phyloP scores from a whole-genome alignment of 2,797 vertebrate genomes.

The Cryptoprocta ferox region DNA sequence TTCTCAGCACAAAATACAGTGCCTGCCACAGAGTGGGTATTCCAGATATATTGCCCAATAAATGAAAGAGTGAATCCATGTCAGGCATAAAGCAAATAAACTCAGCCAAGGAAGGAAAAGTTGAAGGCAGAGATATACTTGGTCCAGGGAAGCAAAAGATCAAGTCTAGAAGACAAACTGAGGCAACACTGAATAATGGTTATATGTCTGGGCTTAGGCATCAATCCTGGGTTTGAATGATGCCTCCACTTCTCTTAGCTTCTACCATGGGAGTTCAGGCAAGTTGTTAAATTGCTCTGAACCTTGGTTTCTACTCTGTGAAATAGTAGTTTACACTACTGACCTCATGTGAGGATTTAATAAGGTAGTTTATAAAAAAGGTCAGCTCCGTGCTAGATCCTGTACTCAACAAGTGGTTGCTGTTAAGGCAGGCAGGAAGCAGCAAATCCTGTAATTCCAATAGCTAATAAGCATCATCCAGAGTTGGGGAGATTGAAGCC shows the following conservation, averaged over 20 bases:
- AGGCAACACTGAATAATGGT: background rate
- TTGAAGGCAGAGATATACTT: background rate
- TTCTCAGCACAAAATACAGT: conserved; percentile 3
- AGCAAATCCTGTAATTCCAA: background rate
- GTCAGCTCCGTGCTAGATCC: background rate
- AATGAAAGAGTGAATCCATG: conserved; percentile 12
- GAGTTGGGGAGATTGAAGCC: background rate
- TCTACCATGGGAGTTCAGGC: background rate
- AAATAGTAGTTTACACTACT: background rate
- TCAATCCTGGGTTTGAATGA: background rate
- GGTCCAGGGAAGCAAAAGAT: background rate
- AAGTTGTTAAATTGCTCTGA: background rate
- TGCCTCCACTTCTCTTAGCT: background rate
- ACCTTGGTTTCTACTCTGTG: background rate
- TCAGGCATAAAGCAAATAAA: background rate
- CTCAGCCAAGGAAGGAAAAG: conserved; percentile 16
- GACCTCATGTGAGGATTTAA: background rate
- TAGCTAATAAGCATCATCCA: conserved; percentile 25
- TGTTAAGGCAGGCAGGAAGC: conserved; percentile 1
- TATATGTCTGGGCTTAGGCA: background rate
- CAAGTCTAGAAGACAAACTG: background rate
- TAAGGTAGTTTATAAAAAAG: background rate
- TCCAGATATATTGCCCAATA: background rate
- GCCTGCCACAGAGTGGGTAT: background rate
- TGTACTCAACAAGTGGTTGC: background rate